phyloP scores from a whole-genome alignment of 2,113 vertebrate genomes.

The Coryphaenoides rupestris region DNA sequence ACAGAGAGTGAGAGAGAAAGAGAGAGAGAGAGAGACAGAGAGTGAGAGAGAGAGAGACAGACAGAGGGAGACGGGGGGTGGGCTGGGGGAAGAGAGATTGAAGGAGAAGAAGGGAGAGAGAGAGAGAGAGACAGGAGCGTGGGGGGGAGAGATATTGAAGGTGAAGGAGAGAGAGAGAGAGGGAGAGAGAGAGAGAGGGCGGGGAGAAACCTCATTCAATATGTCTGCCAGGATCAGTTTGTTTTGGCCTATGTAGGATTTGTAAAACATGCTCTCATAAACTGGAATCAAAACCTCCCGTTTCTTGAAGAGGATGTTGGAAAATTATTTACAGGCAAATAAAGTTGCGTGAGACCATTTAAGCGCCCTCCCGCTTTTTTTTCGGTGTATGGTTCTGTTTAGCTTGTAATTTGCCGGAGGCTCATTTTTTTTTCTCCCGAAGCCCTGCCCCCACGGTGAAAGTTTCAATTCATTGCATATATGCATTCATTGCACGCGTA shows the following conservation, averaged over 20 bases:
- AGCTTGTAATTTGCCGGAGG: conserved; percentile 62
- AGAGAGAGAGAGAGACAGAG: background rate
- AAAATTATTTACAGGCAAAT: conserved; percentile 70
- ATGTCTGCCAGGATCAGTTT: conserved; percentile 57
- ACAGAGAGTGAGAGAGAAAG: no score
- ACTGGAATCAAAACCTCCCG: conserved; percentile 50
- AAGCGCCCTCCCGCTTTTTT: conserved; percentile 28
- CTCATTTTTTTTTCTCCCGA: conserved; percentile 41
- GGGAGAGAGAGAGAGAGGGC: conserved; percentile 22
- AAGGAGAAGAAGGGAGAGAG: background rate
- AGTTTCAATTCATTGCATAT: conserved; percentile 49
- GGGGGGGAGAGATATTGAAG: no score
- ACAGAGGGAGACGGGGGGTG: no score
- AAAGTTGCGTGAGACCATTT: conserved; percentile 55
- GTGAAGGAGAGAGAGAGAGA: background rate
- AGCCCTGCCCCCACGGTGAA: conserved; percentile 62
- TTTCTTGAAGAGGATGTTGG: conserved; percentile 61
- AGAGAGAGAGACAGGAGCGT: background rate
- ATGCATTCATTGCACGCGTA: background rate
- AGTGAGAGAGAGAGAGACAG: background rate
- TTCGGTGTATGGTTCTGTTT: conserved; percentile 50
- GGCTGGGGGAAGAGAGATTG: conserved; percentile 34
- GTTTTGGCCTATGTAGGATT: conserved; percentile 48
- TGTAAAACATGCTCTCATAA: conserved; percentile 61
- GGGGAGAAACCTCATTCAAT: conserved; percentile 41